Percentiles rank a stretch among this genome's conserved stretches.
phyloP scores from a whole-genome alignment of 2,797 vertebrate genomes.

The Poeciliopsis gracilis region DNA sequence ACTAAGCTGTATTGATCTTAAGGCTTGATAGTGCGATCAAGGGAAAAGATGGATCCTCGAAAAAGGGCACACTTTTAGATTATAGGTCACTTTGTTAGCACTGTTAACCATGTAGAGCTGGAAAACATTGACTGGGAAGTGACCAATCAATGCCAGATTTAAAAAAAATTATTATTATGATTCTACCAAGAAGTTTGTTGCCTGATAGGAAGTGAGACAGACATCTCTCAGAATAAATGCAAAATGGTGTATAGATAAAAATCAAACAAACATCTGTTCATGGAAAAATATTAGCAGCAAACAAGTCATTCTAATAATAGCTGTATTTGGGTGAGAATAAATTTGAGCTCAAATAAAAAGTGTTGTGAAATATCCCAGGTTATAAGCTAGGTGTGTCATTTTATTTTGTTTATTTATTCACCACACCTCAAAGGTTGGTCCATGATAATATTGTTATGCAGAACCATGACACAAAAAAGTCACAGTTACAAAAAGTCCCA shows the following conservation, averaged over 20 bases:
- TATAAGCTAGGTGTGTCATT: neutral
- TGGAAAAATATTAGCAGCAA: neutral
- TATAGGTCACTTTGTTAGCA: conserved; percentile 48
- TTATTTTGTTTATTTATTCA: neutral
- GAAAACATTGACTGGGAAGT: conserved; percentile 34
- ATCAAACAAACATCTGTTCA: neutral
- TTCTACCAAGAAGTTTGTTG: neutral
- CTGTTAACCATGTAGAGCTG: conserved; percentile 55
- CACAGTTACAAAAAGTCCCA: neutral
- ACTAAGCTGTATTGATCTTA: conserved; percentile 87
- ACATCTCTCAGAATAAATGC: neutral
- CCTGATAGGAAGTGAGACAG: neutral
- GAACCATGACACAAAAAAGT: neutral
- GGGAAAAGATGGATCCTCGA: conserved; percentile 66
- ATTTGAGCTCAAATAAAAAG: neutral
- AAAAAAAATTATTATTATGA: neutral
- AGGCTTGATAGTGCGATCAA: conserved; percentile 85
- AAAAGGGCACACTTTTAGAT: conserved; percentile 72
- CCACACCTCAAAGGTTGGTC: neutral
- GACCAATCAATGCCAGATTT: neutral
- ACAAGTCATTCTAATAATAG: neutral
- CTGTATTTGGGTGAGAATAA: neutral
- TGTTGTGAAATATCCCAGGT: neutral
- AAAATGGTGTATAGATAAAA: neutral
- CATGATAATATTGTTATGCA: neutral